Conservation (phyloP, 2,113 vertebrate genomes). For the rabbit (Oryctolagus cuniculus) region DNA sequence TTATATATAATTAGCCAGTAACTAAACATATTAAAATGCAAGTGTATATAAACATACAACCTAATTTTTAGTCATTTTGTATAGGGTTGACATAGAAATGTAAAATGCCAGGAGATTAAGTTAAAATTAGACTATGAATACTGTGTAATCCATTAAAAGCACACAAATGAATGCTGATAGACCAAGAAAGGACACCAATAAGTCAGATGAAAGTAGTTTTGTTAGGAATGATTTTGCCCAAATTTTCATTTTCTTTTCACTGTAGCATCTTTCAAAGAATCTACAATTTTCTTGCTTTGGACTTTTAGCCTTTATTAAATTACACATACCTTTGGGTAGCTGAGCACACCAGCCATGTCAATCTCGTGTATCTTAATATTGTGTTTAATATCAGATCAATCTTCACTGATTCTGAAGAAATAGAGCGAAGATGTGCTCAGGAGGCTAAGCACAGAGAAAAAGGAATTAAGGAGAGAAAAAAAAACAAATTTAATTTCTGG, state of each 20-base stretch:
- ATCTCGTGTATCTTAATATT: not conserved
- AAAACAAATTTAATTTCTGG: not conserved
- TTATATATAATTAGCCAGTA: not conserved
- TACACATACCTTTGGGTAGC: not conserved
- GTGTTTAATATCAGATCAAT: no score
- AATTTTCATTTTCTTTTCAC: not conserved
- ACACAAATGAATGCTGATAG: not conserved
- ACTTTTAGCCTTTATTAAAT: constrained; percentile 10
- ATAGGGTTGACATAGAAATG: not conserved
- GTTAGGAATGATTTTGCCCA: not conserved
- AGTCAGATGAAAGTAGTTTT: not conserved
- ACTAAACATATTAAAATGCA: not conserved
- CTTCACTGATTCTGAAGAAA: not conserved
- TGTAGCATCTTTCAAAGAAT: not conserved
- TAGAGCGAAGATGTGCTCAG: not conserved
- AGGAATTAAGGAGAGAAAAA: not conserved
- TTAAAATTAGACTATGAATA: constrained; percentile 16
- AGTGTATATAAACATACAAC: not conserved
- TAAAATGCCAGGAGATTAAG: not conserved
- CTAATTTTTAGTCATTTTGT: not conserved
- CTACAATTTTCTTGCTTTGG: not conserved
- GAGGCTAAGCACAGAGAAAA: not conserved
- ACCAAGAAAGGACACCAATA: not conserved
- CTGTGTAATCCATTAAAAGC: not conserved
- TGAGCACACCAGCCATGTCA: not conserved